Conservation (phyloP, 2,797 vertebrate species). For the Okamejei kenojei region DNA sequence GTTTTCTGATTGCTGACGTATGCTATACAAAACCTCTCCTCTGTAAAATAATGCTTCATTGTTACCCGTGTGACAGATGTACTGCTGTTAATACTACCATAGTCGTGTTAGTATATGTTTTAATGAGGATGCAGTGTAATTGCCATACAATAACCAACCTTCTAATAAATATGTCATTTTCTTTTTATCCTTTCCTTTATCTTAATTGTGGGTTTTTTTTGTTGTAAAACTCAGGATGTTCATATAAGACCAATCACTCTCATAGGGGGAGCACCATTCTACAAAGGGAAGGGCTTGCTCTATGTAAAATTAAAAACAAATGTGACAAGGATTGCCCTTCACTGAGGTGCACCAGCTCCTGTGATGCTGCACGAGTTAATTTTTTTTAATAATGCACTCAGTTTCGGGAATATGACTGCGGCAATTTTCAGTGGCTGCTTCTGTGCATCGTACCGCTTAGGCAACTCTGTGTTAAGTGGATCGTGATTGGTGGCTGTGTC, state of each 20-base stretch:
- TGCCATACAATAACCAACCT: constrained; percentile 26
- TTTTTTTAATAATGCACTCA: constrained; percentile 28
- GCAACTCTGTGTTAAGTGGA: constrained; percentile 31
- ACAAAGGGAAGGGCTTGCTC: not conserved
- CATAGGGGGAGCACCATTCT: not conserved
- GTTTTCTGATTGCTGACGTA: constrained; percentile 36
- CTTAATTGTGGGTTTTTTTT: constrained; percentile 17
- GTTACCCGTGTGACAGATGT: constrained; percentile 32
- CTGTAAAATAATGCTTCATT: constrained; percentile 38
- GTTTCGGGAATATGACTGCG: constrained; percentile 24
- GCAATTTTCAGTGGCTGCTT: constrained; percentile 21
- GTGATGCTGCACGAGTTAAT: constrained; percentile 15
- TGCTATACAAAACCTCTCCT: constrained; percentile 20
- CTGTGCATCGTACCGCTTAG: constrained; percentile 33
- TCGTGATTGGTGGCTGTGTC: constrained; percentile 30
- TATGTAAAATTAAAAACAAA: not conserved
- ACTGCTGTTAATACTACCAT: constrained; percentile 33
- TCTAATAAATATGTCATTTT: constrained; percentile 32
- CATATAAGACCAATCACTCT: not conserved
- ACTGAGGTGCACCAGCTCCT: not conserved
- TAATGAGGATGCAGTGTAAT: constrained; percentile 38
- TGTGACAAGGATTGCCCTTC: not conserved
- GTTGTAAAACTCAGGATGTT: constrained; percentile 25
- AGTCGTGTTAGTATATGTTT: constrained; percentile 31
- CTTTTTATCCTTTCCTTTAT: not conserved